These are phyloP conservation scores for Cyclina sinensis DNA, from an alignment of 1,140 invertebrate species.

Conservation along the genomic window DNA sequence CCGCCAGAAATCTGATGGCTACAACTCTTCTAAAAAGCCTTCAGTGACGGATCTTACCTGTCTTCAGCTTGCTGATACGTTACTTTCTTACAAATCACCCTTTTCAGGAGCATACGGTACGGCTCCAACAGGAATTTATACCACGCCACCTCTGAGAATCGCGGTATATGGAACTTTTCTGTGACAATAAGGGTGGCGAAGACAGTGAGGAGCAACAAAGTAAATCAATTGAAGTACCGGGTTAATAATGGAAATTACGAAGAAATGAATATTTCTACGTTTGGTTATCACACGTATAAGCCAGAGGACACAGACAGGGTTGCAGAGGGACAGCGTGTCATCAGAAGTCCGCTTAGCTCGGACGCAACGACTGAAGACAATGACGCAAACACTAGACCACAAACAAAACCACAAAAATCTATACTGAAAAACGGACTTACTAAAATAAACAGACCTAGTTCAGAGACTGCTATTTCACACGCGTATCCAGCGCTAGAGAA, in stretches of 20 bases:
- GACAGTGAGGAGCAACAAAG: not conserved
- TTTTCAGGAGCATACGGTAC: slow-evolving; percentile 12
- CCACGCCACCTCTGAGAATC: not conserved
- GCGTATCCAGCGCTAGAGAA: not conserved
- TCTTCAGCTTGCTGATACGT: slow-evolving; percentile 53
- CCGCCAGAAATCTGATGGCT: not conserved
- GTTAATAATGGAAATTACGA: too few relatives aligned
- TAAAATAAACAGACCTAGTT: not conserved
- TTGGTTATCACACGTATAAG: slow-evolving; percentile 11
- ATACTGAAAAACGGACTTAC: slow-evolving; percentile 47
- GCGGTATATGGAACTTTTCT: not conserved
- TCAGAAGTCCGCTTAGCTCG: not conserved
- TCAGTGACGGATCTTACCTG: slow-evolving; percentile 43
- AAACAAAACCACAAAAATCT: slow-evolving; percentile 55
- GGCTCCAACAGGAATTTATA: not conserved
- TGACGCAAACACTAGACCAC: not conserved
- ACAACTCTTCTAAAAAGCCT: not conserved
- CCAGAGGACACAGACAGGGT: not conserved
- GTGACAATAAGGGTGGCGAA: not conserved
- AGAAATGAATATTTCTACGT: not conserved
- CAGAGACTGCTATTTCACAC: not conserved
- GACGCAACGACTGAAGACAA: too few relatives aligned
- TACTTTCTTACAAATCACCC: slow-evolving; percentile 32
- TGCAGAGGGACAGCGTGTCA: not conserved
- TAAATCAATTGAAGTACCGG: not conserved